phyloP scores from a whole-genome alignment of 23 tunicate species.

The Botrylloides violaceus region DNA sequence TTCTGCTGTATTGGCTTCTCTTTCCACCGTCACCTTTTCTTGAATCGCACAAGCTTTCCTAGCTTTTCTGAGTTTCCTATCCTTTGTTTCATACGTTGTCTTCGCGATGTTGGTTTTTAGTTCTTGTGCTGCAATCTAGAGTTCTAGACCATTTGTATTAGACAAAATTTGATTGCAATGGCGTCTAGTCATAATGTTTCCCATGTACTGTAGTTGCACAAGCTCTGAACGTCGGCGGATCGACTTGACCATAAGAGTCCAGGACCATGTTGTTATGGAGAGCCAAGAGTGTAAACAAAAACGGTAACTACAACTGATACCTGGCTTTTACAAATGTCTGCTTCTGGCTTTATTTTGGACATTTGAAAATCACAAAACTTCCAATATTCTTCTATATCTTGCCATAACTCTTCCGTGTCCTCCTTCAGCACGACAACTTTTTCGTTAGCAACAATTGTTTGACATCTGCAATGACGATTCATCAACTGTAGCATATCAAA shows the following conservation, averaged over 20 bases:
- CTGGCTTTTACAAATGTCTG: slow-evolving; percentile 6
- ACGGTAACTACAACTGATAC: neutral
- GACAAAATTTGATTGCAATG: no score
- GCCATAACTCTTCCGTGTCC: slow-evolving; percentile 16
- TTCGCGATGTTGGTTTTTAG: neutral
- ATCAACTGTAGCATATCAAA: no score
- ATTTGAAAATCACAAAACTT: slow-evolving; percentile 14
- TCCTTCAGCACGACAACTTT: neutral
- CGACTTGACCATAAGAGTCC: no score
- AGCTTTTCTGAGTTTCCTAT: neutral
- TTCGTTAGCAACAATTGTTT: neutral
- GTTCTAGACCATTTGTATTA: no score
- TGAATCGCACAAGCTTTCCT: neutral
- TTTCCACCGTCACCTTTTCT: neutral
- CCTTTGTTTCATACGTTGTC: neutral
- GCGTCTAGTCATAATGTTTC: no score
- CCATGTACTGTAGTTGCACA: no score
- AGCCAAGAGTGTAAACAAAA: no score
- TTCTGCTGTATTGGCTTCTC: neutral
- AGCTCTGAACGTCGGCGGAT: no score
- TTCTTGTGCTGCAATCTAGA: neutral
- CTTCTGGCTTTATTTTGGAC: slow-evolving; percentile 19
- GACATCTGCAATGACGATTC: neutral
- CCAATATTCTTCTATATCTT: slow-evolving; percentile 25
- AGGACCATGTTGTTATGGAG: no score